Percentiles rank a stretch among this genome's conserved stretches.
phyloP scores from a whole-genome alignment of 2,113 vertebrate genomes.

The Tiliqua scincoides region DNA sequence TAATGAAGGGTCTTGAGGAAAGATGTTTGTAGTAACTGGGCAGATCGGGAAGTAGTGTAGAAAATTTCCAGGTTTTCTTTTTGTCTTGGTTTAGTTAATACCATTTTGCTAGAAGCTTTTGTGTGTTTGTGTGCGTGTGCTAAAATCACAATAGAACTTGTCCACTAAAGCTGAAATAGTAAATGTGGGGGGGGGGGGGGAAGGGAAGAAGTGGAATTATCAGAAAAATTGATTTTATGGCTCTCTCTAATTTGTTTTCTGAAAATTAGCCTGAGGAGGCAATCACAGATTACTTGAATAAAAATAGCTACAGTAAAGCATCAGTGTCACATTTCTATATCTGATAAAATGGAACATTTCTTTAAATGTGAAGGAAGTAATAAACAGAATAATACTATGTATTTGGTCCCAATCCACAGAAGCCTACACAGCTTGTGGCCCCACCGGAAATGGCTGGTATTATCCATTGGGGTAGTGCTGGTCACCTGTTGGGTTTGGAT shows the following conservation, averaged over 20 bases:
- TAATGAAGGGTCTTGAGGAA: not conserved
- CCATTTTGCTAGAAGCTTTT: not conserved
- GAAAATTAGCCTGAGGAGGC: slow-evolving; percentile 1
- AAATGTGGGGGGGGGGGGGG: too few relatives aligned
- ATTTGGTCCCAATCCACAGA: not conserved
- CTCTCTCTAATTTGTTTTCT: slow-evolving; percentile 14
- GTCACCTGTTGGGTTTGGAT: not conserved
- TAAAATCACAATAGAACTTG: not conserved
- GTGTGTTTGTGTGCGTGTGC: not conserved
- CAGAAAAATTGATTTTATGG: not conserved
- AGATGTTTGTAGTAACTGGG: not conserved
- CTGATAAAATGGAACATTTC: slow-evolving; percentile 5
- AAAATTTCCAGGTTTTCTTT: not conserved
- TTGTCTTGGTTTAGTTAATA: not conserved
- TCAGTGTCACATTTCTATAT: not conserved
- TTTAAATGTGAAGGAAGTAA: not conserved
- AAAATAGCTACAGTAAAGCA: slow-evolving; percentile 15
- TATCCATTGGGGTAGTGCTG: not conserved
- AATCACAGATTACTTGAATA: slow-evolving; percentile 10
- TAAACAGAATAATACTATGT: not conserved
- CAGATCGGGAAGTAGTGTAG: not conserved
- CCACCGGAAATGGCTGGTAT: not conserved
- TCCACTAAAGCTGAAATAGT: not conserved
- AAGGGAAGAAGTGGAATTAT: not conserved
- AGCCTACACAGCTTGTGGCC: not conserved